Base-by-base conservation (phyloP, 2,797 vertebrate species). In the Tenualosa thibaudeaui region DNA sequence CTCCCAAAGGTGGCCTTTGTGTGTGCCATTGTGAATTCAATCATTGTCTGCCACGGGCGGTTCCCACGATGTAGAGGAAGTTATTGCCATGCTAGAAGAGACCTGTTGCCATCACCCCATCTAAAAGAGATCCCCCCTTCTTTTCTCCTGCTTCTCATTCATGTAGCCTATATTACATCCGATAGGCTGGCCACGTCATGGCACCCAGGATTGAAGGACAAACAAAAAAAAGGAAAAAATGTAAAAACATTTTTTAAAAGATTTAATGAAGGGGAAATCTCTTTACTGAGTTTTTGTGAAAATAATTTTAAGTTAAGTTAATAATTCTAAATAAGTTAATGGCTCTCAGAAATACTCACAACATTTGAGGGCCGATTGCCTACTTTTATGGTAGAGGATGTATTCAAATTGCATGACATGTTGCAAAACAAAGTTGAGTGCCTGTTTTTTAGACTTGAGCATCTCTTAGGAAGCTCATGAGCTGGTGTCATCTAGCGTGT, bases 1-100 rank as follows among this genome's bases (percentile, higher is more conserved):
- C 96, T 96, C 95, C 96, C 95, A 95, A 96, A 97, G 97, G 97
- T 98, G 97, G 97, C 96, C 95, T 96, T 96, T 96, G 95, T 97
- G 90, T 93, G 93, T 93, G 92, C 96, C 94, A 96, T 96, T 96
- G 97, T 97, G 96, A 96, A 95, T 93, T 96, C 96, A 94, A 93
- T 95, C 97, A 97, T 97, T 97, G 97, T 97, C 95, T 94, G 92
- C 89, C 71, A 91, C 91, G 92, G 95, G 94, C 95, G 90, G 96
- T 98, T 98, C 97, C 97, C 97, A 98, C 96, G 96, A 97, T 95
- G 96, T 95, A 96, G 87, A 90, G 90, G 90, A 94, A 93, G 91
- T 94, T 93, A 93, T 91, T 90, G 89, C 94, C 89, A 88, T 15
- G 2, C 93, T 90, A 46, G 71, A 92, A 92, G 84, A 89, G 92